These are phyloP conservation scores for Tylochromis polylepis DNA, from an alignment of 2,113 vertebrate genomes.

Conservation along the genomic window DNA sequence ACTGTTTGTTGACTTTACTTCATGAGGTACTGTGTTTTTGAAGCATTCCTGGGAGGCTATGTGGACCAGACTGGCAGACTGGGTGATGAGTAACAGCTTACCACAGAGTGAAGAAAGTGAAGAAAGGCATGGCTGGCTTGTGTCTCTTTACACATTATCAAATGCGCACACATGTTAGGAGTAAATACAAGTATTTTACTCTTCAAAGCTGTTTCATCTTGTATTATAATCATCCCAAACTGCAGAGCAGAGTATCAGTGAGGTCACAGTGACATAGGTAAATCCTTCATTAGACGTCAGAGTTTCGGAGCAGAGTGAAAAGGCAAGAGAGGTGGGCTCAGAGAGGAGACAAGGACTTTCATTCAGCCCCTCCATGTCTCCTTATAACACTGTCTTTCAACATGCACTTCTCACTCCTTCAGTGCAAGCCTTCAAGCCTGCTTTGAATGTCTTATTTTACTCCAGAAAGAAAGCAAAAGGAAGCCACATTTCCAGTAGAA, in stretches of 20 bases:
- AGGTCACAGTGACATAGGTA: slow-evolving; percentile 54
- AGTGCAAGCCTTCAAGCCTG: not conserved
- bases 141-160: slow-evolving; percentile 4
- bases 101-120: slow-evolving; percentile 31
- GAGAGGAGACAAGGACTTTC: slow-evolving; percentile 57
- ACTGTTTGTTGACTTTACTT: slow-evolving; percentile 5
- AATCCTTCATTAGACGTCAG: slow-evolving; percentile 48
- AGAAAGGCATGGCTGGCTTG: not conserved
- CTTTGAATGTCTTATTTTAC: not conserved
- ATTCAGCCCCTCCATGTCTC: slow-evolving; percentile 43
- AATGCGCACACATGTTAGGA: not conserved
- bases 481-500: not conserved
- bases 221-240: not conserved
- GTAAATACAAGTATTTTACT: not conserved
- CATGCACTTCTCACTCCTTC: slow-evolving; percentile 47
- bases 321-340: not conserved
- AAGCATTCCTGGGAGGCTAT: slow-evolving; percentile 62
- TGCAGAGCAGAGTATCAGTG: slow-evolving; percentile 49
- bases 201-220: not conserved
- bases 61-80: slow-evolving; percentile 62
- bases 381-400: slow-evolving; percentile 50
- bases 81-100: slow-evolving; percentile 62
- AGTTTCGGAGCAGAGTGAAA: slow-evolving; percentile 46
- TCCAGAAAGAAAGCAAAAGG: not conserved
- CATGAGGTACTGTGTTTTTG: slow-evolving; percentile 35